Evolutionary conservation across 1,140 invertebrate species (phyloP), one percentile per base, ranked within the genome.

Genomic region (Drosophila neocordata): DNA sequence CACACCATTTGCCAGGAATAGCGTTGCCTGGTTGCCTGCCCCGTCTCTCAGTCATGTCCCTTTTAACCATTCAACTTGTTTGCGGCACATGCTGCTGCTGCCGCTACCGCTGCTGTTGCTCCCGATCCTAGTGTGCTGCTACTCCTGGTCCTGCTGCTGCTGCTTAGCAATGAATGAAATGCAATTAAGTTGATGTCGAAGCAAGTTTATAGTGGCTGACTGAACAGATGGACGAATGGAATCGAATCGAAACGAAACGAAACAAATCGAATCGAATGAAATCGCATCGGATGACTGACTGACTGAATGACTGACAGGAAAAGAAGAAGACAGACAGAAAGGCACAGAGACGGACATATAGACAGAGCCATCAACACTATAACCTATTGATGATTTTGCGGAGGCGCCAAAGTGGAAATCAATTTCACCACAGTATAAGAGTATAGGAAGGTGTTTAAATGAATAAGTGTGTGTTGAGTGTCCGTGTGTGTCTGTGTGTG

Each of bases 121-220:
- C 9, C 12, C 41, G 41, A 48, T 24, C 4, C n/a, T 31, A 6
- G 27, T 3, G 27, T 31, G 4, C 27, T 31, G 4, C 27, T 7
- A 5, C 4, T 31, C 27, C 27, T 31, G 4, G 27, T 22, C 35
- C n/a, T 22, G 15, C 12, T 41, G 37, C 38, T 63, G 51, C 75
- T 82, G 79, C 83, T 83, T 83, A 83, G 83, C 79, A 83, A 79
- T 83, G 83, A 88, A 87, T 88, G 79, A 87, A 87, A 83, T 83
- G 83, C 83, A 83, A 88, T 87, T 88, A 87, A 87, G 72, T 83
- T 66, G 76, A 87, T 88, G 79, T 88, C 82, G 83, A 83, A 68
- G 55, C 56, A 65, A 69, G 79, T 79, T 79, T 83, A 62, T 57
- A 76, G 66, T 69, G 72, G 58, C 65, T 53, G 37, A 48, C 7